These are phyloP conservation scores for Drosophila malerkotliana DNA, from an alignment of 1,140 invertebrate species.

Conservation along the genomic window DNA sequence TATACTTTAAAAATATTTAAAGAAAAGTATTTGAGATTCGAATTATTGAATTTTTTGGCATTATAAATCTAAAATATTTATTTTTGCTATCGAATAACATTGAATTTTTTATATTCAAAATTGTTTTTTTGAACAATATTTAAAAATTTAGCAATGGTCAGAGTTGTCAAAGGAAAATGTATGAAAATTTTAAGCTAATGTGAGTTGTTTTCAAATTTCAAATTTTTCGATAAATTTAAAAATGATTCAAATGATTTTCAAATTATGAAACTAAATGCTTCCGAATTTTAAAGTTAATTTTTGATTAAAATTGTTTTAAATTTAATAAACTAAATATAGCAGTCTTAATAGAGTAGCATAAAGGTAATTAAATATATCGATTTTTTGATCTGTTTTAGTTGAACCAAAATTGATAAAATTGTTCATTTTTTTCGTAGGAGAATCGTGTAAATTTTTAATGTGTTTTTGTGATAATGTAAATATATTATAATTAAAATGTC, in stretches of 20 bases:
- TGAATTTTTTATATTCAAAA: too few relatives aligned
- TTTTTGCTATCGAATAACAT: not conserved
- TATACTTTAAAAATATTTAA: slow-evolving; percentile 8
- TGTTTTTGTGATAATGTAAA: too few relatives aligned
- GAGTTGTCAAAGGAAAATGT: too few relatives aligned
- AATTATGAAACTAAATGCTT: not conserved
- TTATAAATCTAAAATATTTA: not conserved
- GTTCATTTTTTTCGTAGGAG: not conserved
- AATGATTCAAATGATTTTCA: not conserved
- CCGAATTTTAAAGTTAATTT: not conserved
- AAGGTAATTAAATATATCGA: not conserved
- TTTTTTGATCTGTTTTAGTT: not conserved
- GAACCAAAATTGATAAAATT: not conserved
- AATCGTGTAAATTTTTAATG: not conserved
- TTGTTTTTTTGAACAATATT: too few relatives aligned
- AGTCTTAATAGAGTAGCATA: not conserved
- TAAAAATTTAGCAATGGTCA: too few relatives aligned
- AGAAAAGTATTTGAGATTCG: not conserved
- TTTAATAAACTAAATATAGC: not conserved
- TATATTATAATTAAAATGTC: too few relatives aligned
- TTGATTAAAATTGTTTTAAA: not conserved
- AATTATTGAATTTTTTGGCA: not conserved
- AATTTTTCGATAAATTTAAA: too few relatives aligned
- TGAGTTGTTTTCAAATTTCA: not conserved
- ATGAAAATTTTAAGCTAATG: not conserved